Base-by-base conservation (phyloP, 2,888 invertebrate genomes). In the Yponomeuta evonymella region DNA sequence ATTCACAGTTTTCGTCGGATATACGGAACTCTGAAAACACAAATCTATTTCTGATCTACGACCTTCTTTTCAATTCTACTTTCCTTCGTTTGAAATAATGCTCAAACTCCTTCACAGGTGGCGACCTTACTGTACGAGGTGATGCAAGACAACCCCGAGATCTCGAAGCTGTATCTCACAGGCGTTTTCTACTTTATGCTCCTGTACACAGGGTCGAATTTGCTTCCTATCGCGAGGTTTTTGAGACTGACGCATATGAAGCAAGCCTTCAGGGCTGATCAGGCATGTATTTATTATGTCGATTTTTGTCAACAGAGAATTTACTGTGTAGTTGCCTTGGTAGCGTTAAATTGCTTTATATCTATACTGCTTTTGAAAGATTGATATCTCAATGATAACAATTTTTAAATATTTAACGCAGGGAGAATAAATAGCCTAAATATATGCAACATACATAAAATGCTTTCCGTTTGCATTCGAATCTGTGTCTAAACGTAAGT, bases 171-270 rank as follows among this genome's bases (percentile, higher is more conserved):
- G 67, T 99, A 99, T 87, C 93, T 98, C 72, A 97, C 98, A 0
- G 99, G 99, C 3, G 96, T 98, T 36, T 99, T 99, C 89, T 99
- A 97, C 93, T 99, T 99, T 87, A 98, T 99, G 93, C 93, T 99
- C 74, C 96, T 99, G 96, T 99, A 99, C 87, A 99, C 98, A 0
- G 99, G 99, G 15, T 99, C 99, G 58, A 99, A 99, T 83, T 95
- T 99, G 72, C 92, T 99, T 75, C 99, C 99, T 0, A 96, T 99
- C 70, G 99, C 99, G 0, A 94, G 96, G 79, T 98, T 99, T 88
- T 93, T 99, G 70, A 96, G 99, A 80, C 93, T 98, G 76, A 98
- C 99, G 2, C 99, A 99, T 84, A 96, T 97, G 92, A 97, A 97
- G 81, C 99, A 99, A 86, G 98, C 98, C 0, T 98, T 98, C 82